Base-by-base conservation (phyloP, 2,888 invertebrate genomes). In the Melikaiella ostensackeni region DNA sequence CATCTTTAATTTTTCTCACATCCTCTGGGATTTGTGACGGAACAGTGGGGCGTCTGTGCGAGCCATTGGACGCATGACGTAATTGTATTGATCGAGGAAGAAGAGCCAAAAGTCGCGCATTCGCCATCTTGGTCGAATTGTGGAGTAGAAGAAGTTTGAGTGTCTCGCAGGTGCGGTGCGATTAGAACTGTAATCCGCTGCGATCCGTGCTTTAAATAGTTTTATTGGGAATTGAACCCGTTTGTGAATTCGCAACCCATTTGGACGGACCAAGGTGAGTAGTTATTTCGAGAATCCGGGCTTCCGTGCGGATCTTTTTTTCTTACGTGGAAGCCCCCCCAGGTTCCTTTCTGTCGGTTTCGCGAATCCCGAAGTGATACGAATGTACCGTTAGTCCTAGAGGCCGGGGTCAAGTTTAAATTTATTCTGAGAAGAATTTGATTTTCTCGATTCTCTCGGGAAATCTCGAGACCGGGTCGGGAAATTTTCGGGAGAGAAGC, bases 221-320 rank as follows among this genome's bases (percentile, higher is more conserved):
- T 90, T 90, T 86, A 89, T 87, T 89, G 90, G 91, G 91, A 91
- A 89, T 90, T 85, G 88, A 88, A 91, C 90, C 92, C 91, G 93
- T 93, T 94, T 94, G 93, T 93, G 92, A 93, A 93, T 93, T 93
- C 92, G 93, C 92, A 93, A 94, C 94, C 94, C 94, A 94, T 94
- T 94, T 94, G 95, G 94, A 95, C 95, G 95, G 94, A 95, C 96
- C 95, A 95, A 95, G 95, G 96, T 96, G 94, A 92, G 93, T 88
- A 85, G 87, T 89, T 81, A 82, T 81, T 81, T 80, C 74, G 19
- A 55, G 75, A 2, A 27, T 59, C 21, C 61, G 46, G 75, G 76
- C 78, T 57, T 64, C 59, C 55, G 63, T 77, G 62, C 62, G 50
- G 92, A 90, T 92, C 92, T 93, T 92, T 92, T 92, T 93, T 92